phyloP scores from a whole-genome alignment of 2,888 invertebrate genomes.

The Prenolepis imparis region DNA sequence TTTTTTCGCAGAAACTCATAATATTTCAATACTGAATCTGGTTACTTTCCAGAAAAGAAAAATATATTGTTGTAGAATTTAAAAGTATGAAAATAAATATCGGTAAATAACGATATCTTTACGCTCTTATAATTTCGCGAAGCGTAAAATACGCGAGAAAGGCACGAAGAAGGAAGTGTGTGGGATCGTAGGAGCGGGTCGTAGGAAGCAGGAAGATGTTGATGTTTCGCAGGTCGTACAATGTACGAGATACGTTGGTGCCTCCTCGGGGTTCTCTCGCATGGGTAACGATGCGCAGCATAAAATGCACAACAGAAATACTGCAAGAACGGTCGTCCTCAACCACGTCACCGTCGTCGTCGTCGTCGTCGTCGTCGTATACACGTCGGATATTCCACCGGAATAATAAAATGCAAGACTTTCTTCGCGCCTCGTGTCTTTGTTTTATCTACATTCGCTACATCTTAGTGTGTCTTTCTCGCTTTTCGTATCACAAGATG shows the following conservation, averaged over 20 bases:
- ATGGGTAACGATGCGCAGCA: conserved; percentile 70
- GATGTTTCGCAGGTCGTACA: conserved; percentile 66
- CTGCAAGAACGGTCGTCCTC: conserved; percentile 59
- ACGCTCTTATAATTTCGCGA: conserved; percentile 27
- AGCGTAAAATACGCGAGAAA: conserved; percentile 38
- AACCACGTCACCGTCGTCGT: conserved; percentile 43
- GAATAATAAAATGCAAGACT: conserved; percentile 70
- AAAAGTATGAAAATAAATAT: conserved; percentile 20
- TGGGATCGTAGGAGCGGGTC: conserved; percentile 36
- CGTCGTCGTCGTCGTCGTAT: conserved; percentile 36
- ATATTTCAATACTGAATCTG: background rate
- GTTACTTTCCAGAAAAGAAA: background rate
- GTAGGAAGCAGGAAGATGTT: conserved; percentile 65
- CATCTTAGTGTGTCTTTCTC: conserved; percentile 20
- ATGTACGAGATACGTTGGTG: conserved; percentile 56
- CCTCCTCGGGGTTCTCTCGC: conserved; percentile 59
- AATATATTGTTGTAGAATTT: background rate
- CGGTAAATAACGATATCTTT: conserved; percentile 33
- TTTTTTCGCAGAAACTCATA: background rate
- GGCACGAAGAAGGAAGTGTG: conserved; percentile 33
- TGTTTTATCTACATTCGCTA: conserved; percentile 42
- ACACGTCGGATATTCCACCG: conserved; percentile 65
- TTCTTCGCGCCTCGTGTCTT: conserved; percentile 13
- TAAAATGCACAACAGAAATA: conserved; percentile 72
- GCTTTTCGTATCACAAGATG: conserved; percentile 8